These are phyloP conservation scores for Prunella fulvescens DNA, from an alignment of 2,113 vertebrate species.

Conservation along the genomic window DNA sequence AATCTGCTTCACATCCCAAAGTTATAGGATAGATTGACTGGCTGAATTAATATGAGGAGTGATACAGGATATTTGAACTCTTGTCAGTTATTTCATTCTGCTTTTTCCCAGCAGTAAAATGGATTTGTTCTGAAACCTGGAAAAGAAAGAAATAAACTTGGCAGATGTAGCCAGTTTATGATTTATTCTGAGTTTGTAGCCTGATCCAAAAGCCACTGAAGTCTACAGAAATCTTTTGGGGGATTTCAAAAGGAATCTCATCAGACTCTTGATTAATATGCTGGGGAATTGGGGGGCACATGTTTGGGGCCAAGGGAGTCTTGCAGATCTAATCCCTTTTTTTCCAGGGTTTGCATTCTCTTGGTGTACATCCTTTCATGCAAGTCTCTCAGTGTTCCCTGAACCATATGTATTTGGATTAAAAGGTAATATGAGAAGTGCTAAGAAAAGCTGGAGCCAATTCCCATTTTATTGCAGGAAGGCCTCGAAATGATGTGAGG, in stretches of 20 bases:
- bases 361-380: slow-evolving; percentile 28
- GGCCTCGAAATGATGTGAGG: not conserved
- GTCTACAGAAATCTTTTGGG: slow-evolving; percentile 35
- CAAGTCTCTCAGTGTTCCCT: slow-evolving; percentile 7
- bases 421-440: slow-evolving; percentile 50
- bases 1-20: slow-evolving; percentile 13
- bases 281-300: not conserved
- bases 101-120: slow-evolving; percentile 58
- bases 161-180: slow-evolving; percentile 40
- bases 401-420: slow-evolving; percentile 53
- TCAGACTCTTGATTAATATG: slow-evolving; percentile 43
- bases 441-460: slow-evolving; percentile 40
- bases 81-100: slow-evolving; percentile 35
- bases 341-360: slow-evolving; percentile 24
- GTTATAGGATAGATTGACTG: not conserved
- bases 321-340: slow-evolving; percentile 17
- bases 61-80: slow-evolving; percentile 38
- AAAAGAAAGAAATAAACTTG: slow-evolving; percentile 54
- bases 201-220: slow-evolving; percentile 41
- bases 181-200: slow-evolving; percentile 53
- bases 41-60: slow-evolving; percentile 13
- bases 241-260: slow-evolving; percentile 48
- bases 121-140: slow-evolving; percentile 42
- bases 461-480: slow-evolving; percentile 44
- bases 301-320: not conserved